Percentiles rank a stretch among this genome's conserved stretches.
phyloP scores from a whole-genome alignment of 64 coral and sea anemone genomes.

The Trachythela sp. region DNA sequence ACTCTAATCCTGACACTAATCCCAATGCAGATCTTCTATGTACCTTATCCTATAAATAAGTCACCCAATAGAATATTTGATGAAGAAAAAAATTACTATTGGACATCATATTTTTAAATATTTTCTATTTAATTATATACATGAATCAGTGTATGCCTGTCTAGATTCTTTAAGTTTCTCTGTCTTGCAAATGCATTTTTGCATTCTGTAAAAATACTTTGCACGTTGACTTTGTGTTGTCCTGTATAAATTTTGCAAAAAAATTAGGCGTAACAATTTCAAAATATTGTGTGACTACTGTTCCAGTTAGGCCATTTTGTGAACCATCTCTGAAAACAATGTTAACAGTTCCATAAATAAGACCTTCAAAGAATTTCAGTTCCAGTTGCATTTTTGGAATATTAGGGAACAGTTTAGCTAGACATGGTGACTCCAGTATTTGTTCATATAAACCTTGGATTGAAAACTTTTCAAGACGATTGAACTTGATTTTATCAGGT shows the following conservation, averaged over 20 bases:
- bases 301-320: neutral
- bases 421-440: neutral
- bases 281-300: neutral
- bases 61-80: too few relatives aligned
- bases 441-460: constrained; percentile 4
- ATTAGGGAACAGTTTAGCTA: neutral
- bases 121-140: too few relatives aligned
- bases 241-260: constrained; percentile 13
- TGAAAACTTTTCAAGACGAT: neutral
- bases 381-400: constrained; percentile 4
- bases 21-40: too few relatives aligned
- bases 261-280: neutral
- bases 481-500: constrained; percentile 17
- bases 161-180: neutral
- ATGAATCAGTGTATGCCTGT: too few relatives aligned
- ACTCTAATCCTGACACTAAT: too few relatives aligned
- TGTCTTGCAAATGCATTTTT: neutral
- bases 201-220: neutral
- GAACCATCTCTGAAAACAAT: constrained; percentile 22
- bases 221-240: neutral
- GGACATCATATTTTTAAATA: too few relatives aligned
- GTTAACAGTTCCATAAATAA: neutral
- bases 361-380: neutral
- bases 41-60: too few relatives aligned
- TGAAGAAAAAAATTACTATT: too few relatives aligned